Conservation (phyloP, 2,888 invertebrate genomes). For the Gymnoscelis rufifasciata region DNA sequence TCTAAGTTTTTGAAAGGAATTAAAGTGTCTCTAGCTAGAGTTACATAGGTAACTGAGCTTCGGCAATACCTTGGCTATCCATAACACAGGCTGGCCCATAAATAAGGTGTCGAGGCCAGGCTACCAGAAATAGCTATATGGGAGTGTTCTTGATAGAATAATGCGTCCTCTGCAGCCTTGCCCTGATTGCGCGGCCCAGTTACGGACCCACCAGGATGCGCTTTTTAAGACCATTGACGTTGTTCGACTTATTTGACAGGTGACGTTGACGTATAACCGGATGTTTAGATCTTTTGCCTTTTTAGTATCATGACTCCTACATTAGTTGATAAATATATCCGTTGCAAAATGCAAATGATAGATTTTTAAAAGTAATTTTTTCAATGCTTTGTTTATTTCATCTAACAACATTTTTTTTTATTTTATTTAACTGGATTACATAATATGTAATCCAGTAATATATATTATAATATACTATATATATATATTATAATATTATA, state of each 20-base stretch:
- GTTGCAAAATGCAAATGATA: too few species aligned
- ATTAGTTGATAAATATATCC: background rate
- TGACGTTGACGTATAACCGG: conserved; percentile 14
- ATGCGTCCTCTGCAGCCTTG: conserved; percentile 70
- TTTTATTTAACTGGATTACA: too few species aligned
- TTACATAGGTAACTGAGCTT: conserved; percentile 5
- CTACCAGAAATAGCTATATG: conserved; percentile 48
- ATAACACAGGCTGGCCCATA: conserved; percentile 33
- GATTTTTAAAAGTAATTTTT: too few species aligned
- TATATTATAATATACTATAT: too few species aligned
- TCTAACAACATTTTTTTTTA: too few species aligned
- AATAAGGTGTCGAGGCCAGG: conserved; percentile 44
- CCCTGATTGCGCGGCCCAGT: conserved; percentile 63
- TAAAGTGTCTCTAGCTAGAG: too few species aligned
- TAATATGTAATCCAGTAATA: too few species aligned
- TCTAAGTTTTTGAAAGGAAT: background rate
- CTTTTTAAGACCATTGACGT: conserved; percentile 42
- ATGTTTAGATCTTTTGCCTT: conserved; percentile 15
- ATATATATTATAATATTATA: too few species aligned
- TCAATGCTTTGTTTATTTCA: too few species aligned
- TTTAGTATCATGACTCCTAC: background rate
- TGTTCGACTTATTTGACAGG: conserved; percentile 17
- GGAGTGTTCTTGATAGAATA: conserved; percentile 69
- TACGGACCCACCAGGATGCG: conserved; percentile 57
- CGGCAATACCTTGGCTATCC: conserved; percentile 17